Evolutionary conservation across 1,140 invertebrate species (phyloP).

Genomic region (Aphelinus atriplicis): DNA sequence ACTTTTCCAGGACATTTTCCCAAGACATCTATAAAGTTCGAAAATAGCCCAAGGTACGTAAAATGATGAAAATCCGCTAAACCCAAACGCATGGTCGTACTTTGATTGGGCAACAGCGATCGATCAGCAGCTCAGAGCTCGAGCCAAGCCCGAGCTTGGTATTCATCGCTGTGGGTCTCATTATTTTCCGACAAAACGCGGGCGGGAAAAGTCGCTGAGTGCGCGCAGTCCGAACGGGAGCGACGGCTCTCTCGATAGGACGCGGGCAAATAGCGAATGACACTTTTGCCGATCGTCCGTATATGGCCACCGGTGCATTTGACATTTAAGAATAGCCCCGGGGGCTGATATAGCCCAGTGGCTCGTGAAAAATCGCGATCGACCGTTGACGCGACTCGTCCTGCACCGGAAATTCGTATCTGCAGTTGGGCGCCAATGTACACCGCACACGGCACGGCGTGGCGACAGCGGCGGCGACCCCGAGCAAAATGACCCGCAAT

Average conservation of each 20-base stretch:
- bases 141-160: no score
- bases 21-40: no score
- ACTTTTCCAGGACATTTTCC: no score
- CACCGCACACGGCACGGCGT: neutral
- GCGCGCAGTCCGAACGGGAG: neutral
- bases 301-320: slow-evolving; percentile 19
- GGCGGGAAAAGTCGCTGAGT: neutral
- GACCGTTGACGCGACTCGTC: neutral
- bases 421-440: neutral
- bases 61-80: no score
- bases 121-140: no score
- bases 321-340: slow-evolving; percentile 29
- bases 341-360: neutral
- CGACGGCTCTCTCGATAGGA: neutral
- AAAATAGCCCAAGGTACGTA: no score
- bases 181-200: neutral
- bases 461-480: neutral
- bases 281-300: slow-evolving; percentile 17
- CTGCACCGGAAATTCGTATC: slow-evolving; percentile 35
- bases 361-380: slow-evolving; percentile 33
- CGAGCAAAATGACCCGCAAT: slow-evolving; percentile 3
- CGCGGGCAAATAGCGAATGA: neutral
- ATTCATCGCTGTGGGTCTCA: no score
- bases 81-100: no score
- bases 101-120: no score